Percentiles rank a stretch among this genome's conserved stretches.
Evolutionary conservation across 2,113 vertebrate species (phyloP).

Genomic region (Alethe castanea): DNA sequence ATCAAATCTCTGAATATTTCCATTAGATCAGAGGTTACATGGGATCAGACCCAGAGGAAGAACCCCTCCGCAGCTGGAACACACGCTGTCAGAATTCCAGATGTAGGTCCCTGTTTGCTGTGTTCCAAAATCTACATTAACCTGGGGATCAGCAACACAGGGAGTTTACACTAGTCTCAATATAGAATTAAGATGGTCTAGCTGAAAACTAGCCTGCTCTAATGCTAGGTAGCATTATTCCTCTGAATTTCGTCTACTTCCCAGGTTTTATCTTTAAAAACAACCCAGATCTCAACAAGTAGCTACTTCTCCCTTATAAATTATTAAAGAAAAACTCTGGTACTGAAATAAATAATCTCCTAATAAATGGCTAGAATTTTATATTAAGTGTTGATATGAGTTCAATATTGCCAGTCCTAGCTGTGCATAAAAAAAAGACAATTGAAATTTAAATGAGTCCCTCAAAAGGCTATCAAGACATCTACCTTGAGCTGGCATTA

Average conservation of each 20-base stretch:
- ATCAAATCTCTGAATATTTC: background rate
- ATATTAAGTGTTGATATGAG: background rate
- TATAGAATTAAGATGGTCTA: background rate
- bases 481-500: background rate
- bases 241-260: background rate
- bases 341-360: background rate
- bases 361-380: background rate
- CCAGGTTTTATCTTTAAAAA: background rate
- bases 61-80: background rate
- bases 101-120: background rate
- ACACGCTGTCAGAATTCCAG: background rate
- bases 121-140: background rate
- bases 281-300: background rate
- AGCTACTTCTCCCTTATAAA: background rate
- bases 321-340: background rate
- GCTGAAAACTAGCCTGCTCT: background rate
- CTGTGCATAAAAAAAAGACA: background rate
- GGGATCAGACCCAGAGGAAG: background rate
- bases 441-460: background rate
- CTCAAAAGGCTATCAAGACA: background rate
- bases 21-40: background rate
- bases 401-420: background rate
- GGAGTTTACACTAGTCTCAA: background rate
- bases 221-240: background rate
- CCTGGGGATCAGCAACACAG: background rate